These are phyloP conservation scores for Eupelmus urozonus DNA, from an alignment of 2,888 invertebrate species.

Conservation along the genomic window DNA sequence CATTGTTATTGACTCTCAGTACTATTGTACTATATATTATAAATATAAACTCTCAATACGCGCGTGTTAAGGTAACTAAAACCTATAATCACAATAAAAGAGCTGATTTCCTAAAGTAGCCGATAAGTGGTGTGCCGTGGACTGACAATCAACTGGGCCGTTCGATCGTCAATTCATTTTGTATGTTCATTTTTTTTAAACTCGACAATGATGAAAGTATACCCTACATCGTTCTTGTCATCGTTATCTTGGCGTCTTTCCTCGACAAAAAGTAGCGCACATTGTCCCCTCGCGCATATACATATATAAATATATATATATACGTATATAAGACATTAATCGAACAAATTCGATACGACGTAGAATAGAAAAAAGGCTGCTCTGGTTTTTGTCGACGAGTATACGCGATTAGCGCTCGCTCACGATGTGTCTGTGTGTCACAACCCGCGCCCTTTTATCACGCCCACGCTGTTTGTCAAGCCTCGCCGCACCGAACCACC, in stretches of 20 bases:
- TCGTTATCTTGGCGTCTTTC: background rate
- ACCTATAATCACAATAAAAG: background rate
- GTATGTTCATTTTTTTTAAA: conserved; percentile 17
- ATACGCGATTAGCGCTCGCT: too few relatives aligned
- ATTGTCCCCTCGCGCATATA: background rate
- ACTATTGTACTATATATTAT: conserved; percentile 51
- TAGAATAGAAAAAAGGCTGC: background rate
- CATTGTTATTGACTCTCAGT: conserved; percentile 39
- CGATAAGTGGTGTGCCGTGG: conserved; percentile 33
- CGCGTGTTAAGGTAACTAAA: conserved; percentile 36
- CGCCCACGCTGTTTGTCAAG: conserved; percentile 16
- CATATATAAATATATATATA: too few relatives aligned
- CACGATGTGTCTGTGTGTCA: too few relatives aligned
- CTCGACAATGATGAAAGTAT: conserved; percentile 42
- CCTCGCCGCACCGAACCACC: conserved; percentile 21
- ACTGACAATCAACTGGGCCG: conserved; percentile 4
- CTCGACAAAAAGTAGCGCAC: conserved; percentile 24
- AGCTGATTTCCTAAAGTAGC: conserved; percentile 45
- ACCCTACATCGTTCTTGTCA: conserved; percentile 16
- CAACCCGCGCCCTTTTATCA: too few relatives aligned
- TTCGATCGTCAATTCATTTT: conserved; percentile 7
- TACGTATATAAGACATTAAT: background rate
- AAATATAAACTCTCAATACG: conserved; percentile 32
- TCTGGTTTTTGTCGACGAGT: conserved; percentile 4
- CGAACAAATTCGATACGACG: background rate